Conservation (phyloP, 2,797 vertebrate genomes). For the Cynodonichthys magdalenae region DNA sequence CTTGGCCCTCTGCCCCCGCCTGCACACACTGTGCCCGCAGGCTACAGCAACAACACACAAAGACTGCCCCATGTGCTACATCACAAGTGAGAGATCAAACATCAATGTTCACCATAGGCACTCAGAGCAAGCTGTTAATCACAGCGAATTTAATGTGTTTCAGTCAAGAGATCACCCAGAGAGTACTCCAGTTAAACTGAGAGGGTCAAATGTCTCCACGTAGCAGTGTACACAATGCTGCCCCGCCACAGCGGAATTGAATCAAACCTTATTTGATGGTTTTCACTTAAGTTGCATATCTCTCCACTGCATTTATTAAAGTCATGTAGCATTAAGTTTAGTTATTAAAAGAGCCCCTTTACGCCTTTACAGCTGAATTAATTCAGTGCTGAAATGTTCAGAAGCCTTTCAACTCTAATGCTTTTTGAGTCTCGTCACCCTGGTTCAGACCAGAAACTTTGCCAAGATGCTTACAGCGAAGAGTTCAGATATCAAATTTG, state of each 20-base stretch:
- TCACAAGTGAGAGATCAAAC: slow-evolving; percentile 82
- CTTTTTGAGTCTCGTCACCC: slow-evolving; percentile 31
- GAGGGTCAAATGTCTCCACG: slow-evolving; percentile 31
- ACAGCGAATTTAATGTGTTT: slow-evolving; percentile 74
- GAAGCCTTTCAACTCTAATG: slow-evolving; percentile 25
- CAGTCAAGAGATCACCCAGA: slow-evolving; percentile 64
- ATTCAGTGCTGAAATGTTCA: slow-evolving; percentile 11
- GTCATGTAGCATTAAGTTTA: slow-evolving; percentile 14
- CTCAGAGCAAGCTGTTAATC: slow-evolving; percentile 74
- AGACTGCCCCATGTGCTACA: slow-evolving; percentile 75
- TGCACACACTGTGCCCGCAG: slow-evolving; percentile 67
- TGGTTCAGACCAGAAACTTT: slow-evolving; percentile 35
- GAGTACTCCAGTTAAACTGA: slow-evolving; percentile 60
- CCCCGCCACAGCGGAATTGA: slow-evolving; percentile 23
- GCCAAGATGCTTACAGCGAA: slow-evolving; percentile 54
- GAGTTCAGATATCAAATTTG: slow-evolving; percentile 78
- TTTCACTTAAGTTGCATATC: slow-evolving; percentile 24
- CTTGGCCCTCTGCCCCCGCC: slow-evolving; percentile 69
- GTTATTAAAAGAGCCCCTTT: slow-evolving; percentile 25
- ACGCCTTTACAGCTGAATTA: neutral
- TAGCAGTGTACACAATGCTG: slow-evolving; percentile 30
- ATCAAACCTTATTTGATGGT: slow-evolving; percentile 31
- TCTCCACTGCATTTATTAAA: slow-evolving; percentile 21
- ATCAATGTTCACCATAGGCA: slow-evolving; percentile 68
- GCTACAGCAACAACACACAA: slow-evolving; percentile 75